Percentiles rank a stretch among this genome's conserved stretches.
These are phyloP conservation scores for Ridgeia piscesae DNA, from an alignment of 1,140 invertebrate genomes.

Conservation along the genomic window DNA sequence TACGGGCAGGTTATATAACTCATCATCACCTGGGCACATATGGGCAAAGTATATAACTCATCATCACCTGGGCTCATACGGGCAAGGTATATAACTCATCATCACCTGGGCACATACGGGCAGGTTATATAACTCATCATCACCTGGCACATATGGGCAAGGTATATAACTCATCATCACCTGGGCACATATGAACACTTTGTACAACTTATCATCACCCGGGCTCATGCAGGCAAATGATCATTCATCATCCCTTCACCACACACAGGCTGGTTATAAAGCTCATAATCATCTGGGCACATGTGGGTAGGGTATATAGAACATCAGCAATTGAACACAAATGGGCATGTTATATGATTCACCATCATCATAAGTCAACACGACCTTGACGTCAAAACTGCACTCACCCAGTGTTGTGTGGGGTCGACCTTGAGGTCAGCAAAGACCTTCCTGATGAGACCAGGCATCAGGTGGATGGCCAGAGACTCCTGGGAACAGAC, in stretches of 20 bases:
- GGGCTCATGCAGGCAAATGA: too few species aligned
- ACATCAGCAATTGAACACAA: constrained; percentile 53
- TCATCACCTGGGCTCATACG: constrained; percentile 47
- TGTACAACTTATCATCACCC: too few species aligned
- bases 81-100: background rate
- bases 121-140: too few species aligned
- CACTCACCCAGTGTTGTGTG: constrained; percentile 54
- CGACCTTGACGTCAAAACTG: too few species aligned
- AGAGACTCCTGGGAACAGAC: constrained; percentile 50
- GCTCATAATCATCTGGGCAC: too few species aligned
- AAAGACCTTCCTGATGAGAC: constrained; percentile 60
- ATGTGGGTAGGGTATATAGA: too few species aligned
- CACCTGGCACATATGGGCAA: too few species aligned
- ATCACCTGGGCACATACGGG: background rate
- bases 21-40: constrained; percentile 52
- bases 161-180: too few species aligned
- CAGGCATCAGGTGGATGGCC: constrained; percentile 56
- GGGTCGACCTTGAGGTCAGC: constrained; percentile 58
- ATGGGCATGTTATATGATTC: constrained; percentile 65
- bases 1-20: constrained; percentile 40
- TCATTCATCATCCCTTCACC: too few species aligned
- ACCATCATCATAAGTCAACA: too few species aligned
- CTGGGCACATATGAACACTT: too few species aligned
- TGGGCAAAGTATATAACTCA: constrained; percentile 42
- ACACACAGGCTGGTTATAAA: too few species aligned